phyloP scores from a whole-genome alignment of 2,113 vertebrate genomes.

The Australoheros scitulus region DNA sequence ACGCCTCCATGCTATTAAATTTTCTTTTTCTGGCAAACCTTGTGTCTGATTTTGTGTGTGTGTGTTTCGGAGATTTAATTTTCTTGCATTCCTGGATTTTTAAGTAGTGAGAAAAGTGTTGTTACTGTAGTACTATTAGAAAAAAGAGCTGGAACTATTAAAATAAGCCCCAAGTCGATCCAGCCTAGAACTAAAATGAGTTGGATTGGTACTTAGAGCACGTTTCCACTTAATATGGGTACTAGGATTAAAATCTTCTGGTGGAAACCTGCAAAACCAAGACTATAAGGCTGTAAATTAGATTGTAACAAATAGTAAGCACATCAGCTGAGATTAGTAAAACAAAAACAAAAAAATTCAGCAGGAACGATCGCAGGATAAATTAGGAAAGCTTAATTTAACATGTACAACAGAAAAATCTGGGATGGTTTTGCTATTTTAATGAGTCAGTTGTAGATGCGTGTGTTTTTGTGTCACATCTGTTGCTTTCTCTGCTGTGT shows the following conservation, averaged over 20 bases:
- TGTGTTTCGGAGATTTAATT: too few species aligned
- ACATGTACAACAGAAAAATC: neutral
- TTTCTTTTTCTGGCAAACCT: too few species aligned
- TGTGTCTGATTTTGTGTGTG: too few species aligned
- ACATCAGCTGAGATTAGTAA: neutral
- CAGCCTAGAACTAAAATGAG: neutral
- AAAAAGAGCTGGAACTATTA: neutral
- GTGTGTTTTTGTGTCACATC: slow-evolving; percentile 1
- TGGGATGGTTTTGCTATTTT: neutral
- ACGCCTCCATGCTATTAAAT: too few species aligned
- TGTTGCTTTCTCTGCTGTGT: slow-evolving; percentile 13
- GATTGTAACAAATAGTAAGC: neutral
- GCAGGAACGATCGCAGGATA: neutral
- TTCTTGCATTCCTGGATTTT: neutral
- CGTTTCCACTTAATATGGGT: too few species aligned
- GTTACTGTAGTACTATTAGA: too few species aligned
- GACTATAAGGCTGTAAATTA: neutral
- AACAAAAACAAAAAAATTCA: neutral
- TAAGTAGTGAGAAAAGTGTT: neutral
- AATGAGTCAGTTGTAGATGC: neutral
- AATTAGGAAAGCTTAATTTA: neutral
- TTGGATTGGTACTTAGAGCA: neutral
- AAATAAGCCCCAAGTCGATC: neutral
- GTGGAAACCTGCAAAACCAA: too few species aligned
- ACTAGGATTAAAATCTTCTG: too few species aligned